phyloP scores from a whole-genome alignment of 2,888 invertebrate genomes.

The Eupithecia subfuscata region DNA sequence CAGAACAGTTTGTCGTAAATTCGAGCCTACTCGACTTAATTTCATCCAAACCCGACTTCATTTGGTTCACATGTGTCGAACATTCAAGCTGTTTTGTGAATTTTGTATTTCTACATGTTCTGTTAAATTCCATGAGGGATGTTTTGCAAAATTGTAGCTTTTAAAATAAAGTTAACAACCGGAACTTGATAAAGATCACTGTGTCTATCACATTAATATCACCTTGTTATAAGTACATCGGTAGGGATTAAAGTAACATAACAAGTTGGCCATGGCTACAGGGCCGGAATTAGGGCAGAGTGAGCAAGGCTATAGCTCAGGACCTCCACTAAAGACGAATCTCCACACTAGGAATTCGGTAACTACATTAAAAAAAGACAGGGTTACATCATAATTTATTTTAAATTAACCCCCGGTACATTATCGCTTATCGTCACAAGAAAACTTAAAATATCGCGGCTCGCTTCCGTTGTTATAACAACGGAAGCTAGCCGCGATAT shows the following conservation, averaged over 20 bases:
- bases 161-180: not conserved
- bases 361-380: no score
- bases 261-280: not conserved
- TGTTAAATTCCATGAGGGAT: not conserved
- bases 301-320: not conserved
- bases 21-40: constrained; percentile 34
- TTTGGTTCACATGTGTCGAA: constrained; percentile 32
- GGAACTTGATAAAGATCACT: not conserved
- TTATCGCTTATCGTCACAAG: no score
- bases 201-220: not conserved
- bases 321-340: no score
- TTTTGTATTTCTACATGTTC: not conserved
- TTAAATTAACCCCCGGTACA: no score
- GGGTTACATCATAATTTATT: no score
- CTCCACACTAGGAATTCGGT: no score
- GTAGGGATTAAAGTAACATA: not conserved
- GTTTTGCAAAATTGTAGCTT: not conserved
- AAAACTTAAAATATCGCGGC: no score
- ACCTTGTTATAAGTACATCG: not conserved
- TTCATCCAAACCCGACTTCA: constrained; percentile 34
- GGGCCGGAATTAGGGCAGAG: not conserved
- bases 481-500: no score
- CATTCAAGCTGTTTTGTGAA: constrained; percentile 3
- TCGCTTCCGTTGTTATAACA: no score
- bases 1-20: constrained; percentile 44